phyloP scores from a whole-genome alignment of 2,113 vertebrate species.

The Gallinago undulata region DNA sequence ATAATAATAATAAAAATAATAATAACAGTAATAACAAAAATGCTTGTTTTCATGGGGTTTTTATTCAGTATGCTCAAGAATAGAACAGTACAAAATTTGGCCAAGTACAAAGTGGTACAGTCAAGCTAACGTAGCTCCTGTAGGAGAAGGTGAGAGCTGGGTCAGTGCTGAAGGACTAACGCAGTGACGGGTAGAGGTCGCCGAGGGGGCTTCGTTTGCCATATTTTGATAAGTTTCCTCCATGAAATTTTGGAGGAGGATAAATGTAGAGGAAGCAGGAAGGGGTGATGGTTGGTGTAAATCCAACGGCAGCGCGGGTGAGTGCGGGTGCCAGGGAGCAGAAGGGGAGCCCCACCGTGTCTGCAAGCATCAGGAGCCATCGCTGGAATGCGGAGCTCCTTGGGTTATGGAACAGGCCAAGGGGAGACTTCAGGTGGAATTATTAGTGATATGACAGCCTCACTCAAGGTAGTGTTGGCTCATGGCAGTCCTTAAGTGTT shows the following conservation, averaged over 20 bases:
- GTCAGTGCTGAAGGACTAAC: not conserved
- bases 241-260: not conserved
- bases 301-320: not conserved
- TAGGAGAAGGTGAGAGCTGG: not conserved
- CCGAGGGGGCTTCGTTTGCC: not conserved
- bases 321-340: accelerated
- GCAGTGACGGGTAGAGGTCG: not conserved
- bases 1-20: not conserved
- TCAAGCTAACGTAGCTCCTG: not conserved
- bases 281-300: not conserved
- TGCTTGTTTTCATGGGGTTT: not conserved
- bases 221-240: not conserved
- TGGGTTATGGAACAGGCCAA: not conserved
- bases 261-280: not conserved
- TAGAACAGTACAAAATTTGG: not conserved
- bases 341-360: not conserved
- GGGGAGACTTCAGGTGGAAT: not conserved
- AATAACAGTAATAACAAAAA: not conserved
- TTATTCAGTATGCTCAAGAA: not conserved
- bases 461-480: accelerated
- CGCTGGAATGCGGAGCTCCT: too few species aligned
- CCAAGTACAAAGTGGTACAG: not conserved
- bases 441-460: not conserved
- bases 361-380: not conserved
- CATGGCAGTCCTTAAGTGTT: accelerated